phyloP scores from a whole-genome alignment of 2,113 vertebrate species.

The Oncorhynchus nerka region DNA sequence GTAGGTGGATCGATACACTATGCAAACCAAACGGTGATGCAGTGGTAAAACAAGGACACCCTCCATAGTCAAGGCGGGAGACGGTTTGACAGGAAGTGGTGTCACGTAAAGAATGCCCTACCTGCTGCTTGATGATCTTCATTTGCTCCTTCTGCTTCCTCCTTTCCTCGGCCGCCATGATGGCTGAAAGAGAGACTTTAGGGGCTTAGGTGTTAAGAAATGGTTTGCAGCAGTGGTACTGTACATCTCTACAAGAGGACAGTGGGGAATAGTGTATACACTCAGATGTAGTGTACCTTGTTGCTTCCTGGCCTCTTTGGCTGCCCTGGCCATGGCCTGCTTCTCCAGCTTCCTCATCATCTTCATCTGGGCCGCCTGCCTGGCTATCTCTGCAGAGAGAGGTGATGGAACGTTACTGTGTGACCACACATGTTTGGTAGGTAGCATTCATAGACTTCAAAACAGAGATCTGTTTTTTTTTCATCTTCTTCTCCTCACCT shows the following conservation, averaged over 20 bases:
- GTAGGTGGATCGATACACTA: not conserved
- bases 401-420: not conserved
- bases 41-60: not conserved
- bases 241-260: not conserved
- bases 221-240: too few species aligned
- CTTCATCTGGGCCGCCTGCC: conserved; percentile 98
- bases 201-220: conserved; percentile 5
- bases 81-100: conserved; percentile 21
- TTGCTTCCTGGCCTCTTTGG: conserved; percentile 97
- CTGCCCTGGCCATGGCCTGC: conserved; percentile 91
- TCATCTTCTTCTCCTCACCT: conserved; percentile 89
- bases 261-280: not conserved
- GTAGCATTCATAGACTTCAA: too few species aligned
- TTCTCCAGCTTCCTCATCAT: conserved; percentile 98
- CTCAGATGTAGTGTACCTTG: conserved; percentile 77
- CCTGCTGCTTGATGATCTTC: conserved; percentile 99
- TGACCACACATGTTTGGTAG: not conserved
- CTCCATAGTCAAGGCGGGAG: not conserved
- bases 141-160: conserved; percentile 97
- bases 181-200: conserved; percentile 76
- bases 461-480: not conserved
- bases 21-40: not conserved
- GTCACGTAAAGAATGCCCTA: conserved; percentile 61
- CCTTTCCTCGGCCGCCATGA: conserved; percentile 97
- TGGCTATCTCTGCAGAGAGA: conserved; percentile 84